Evolutionary conservation across 2,888 invertebrate species (phyloP).

Genomic region (Heliconius erato): DNA sequence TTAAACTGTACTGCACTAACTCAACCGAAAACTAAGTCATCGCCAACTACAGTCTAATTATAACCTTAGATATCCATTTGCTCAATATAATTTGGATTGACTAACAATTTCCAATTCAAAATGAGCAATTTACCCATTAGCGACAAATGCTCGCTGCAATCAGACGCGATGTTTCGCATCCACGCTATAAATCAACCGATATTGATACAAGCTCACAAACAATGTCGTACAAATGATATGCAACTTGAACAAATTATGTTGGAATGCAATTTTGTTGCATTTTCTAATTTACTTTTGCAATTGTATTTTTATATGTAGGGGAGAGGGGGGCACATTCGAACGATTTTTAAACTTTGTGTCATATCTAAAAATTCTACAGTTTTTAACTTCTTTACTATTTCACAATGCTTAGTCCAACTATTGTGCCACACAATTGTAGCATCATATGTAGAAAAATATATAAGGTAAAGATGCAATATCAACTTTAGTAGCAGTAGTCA

Average conservation of each 20-base stretch:
- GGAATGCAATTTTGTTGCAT: background rate
- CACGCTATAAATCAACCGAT: constrained; percentile 50
- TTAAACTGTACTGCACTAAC: constrained; percentile 49
- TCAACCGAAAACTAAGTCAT: constrained; percentile 40
- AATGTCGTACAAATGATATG: constrained; percentile 35
- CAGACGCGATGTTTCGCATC: constrained; percentile 46
- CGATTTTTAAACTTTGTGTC: no score
- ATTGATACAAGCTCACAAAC: constrained; percentile 41
- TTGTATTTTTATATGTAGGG: background rate
- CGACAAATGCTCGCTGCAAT: constrained; percentile 55
- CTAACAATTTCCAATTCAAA: constrained; percentile 39
- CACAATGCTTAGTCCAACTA: no score
- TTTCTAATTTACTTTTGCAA: background rate
- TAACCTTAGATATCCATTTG: background rate
- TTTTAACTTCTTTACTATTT: no score
- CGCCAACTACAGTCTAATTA: background rate
- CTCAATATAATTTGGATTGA: background rate
- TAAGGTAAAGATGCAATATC: no score
- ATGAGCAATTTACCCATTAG: constrained; percentile 56
- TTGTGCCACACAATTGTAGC: no score
- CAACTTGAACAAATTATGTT: constrained; percentile 28
- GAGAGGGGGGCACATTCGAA: no score
- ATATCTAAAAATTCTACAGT: no score
- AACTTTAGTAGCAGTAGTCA: no score
- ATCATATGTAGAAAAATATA: no score